A percentile compares a stretch with the other conserved stretches of the same genome.
Conservation (phyloP, 1,140 invertebrate species). For the Leptestheria dahalacensis region DNA sequence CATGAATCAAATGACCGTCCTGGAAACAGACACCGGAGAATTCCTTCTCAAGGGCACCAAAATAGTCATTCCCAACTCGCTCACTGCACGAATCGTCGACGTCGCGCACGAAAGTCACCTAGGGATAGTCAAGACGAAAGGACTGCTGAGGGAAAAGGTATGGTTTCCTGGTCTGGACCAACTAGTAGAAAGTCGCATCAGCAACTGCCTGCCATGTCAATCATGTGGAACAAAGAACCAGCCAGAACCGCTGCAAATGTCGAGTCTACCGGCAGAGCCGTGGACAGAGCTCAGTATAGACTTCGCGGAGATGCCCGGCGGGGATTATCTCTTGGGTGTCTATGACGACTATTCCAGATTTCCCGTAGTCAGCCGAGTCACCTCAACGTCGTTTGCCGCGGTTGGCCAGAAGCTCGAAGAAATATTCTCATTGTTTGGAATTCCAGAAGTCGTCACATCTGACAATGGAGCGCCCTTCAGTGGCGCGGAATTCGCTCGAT, state of each 20-base stretch:
- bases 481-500: conserved; percentile 21
- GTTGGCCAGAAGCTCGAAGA: conserved; percentile 11
- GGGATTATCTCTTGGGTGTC: conserved; percentile 21
- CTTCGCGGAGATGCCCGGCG: conserved; percentile 23
- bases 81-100: conserved; percentile 19
- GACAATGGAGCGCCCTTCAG: conserved; percentile 23
- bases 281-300: conserved; percentile 22
- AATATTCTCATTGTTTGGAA: conserved; percentile 18
- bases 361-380: conserved; percentile 21
- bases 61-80: conserved; percentile 19
- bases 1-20: background rate
- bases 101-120: conserved; percentile 5
- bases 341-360: conserved; percentile 24
- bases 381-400: conserved; percentile 16
- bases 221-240: conserved; percentile 7
- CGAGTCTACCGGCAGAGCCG: conserved; percentile 17
- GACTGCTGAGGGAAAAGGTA: background rate
- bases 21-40: conserved; percentile 3
- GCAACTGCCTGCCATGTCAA: conserved; percentile 22
- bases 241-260: conserved; percentile 21
- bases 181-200: conserved; percentile 20
- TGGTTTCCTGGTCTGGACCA: conserved; percentile 23
- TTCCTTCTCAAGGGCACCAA: conserved; percentile 6
- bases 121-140: background rate
- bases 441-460: conserved; percentile 19